A percentile compares a stretch with the other conserved stretches of the same genome.
phyloP scores from a whole-genome alignment of 2,113 vertebrate genomes.

The Mesitornis unicolor region DNA sequence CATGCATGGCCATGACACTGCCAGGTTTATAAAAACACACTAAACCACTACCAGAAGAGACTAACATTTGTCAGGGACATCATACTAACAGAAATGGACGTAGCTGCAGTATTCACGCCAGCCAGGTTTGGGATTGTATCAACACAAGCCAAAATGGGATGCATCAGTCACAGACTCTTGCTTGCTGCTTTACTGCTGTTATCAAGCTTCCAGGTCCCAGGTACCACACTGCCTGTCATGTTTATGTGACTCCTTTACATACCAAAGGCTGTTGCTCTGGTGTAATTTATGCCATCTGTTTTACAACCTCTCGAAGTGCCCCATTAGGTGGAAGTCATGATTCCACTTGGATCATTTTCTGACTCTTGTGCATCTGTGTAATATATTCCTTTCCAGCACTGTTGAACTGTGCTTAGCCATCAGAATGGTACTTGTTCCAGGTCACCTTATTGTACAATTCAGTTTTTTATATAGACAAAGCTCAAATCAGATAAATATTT shows the following conservation, averaged over 20 bases:
- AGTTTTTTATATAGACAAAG: not conserved
- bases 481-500: conserved; percentile 11
- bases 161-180: not conserved
- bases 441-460: not conserved
- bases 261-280: not conserved
- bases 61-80: not conserved
- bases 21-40: not conserved
- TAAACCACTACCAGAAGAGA: not conserved
- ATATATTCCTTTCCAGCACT: not conserved
- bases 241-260: not conserved
- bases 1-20: not conserved
- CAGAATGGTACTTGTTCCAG: not conserved
- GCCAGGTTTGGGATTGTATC: not conserved
- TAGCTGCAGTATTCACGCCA: not conserved
- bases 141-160: not conserved
- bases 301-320: not conserved
- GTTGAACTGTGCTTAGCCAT: not conserved
- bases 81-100: not conserved
- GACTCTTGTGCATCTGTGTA: not conserved
- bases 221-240: not conserved
- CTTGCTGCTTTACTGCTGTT: not conserved
- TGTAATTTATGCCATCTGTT: not conserved
- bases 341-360: not conserved
- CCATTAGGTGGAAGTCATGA: not conserved
- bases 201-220: not conserved